phyloP scores from a whole-genome alignment of 1,140 invertebrate species.

The Ceratina calcarata region DNA sequence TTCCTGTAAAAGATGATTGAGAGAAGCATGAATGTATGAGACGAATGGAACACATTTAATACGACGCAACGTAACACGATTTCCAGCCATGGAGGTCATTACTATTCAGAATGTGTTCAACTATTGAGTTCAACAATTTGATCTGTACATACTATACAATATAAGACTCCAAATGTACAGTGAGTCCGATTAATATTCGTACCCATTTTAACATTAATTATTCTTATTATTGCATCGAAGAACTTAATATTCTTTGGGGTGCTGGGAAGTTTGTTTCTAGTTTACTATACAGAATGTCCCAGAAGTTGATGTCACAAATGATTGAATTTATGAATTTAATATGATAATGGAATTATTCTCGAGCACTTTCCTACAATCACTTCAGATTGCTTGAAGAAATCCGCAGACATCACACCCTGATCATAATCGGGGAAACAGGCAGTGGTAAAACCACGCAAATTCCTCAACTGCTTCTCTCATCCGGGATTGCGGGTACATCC shows the following conservation, averaged over 20 bases:
- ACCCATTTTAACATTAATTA: too few species aligned
- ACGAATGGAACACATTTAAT: not conserved
- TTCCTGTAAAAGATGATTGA: not conserved
- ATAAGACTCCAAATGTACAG: too few species aligned
- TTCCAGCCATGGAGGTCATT: not conserved
- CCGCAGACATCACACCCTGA: constrained; percentile 82
- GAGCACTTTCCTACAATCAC: constrained; percentile 1
- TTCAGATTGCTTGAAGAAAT: constrained; percentile 82
- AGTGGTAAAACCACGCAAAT: constrained; percentile 96
- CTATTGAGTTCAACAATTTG: not conserved
- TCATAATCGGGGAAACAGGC: constrained; percentile 94
- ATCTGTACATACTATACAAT: too few species aligned
- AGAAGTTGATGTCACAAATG: too few species aligned
- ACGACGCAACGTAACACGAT: not conserved
- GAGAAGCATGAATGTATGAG: not conserved
- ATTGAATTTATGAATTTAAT: too few species aligned
- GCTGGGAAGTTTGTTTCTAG: too few species aligned
- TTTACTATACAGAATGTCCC: too few species aligned
- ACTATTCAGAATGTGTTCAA: not conserved
- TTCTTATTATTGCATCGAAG: too few species aligned
- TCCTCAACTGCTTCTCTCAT: constrained; percentile 84
- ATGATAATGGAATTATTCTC: too few species aligned
- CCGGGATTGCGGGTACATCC: constrained; percentile 82
- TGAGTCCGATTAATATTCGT: too few species aligned
- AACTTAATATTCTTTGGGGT: too few species aligned